A percentile compares a stretch with the other conserved stretches of the same genome.
Conservation (phyloP, 1,140 invertebrate species). For the Euschistus heros region DNA sequence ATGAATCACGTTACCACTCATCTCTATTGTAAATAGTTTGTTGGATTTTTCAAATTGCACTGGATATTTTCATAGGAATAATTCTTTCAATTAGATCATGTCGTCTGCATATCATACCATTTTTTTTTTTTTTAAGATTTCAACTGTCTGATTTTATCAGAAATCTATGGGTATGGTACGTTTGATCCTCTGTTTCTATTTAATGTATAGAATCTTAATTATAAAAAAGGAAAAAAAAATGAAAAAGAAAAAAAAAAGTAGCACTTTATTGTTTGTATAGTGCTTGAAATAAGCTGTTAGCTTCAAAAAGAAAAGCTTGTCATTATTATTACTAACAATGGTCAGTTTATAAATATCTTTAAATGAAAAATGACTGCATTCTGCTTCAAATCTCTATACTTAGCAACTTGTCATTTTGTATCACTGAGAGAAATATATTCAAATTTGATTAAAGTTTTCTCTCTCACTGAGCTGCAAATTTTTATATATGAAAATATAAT, state of each 20-base stretch:
- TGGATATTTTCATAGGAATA: neutral
- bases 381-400: neutral
- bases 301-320: conserved; percentile 1
- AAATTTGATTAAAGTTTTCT: neutral
- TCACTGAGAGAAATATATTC: neutral
- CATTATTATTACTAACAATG: neutral
- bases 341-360: neutral
- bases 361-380: neutral
- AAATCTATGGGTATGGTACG: neutral
- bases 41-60: neutral
- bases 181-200: neutral
- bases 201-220: neutral
- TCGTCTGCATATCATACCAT: neutral
- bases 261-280: conserved; percentile 7
- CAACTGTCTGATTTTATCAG: neutral
- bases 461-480: conserved; percentile 3
- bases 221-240: neutral
- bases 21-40: neutral
- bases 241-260: neutral
- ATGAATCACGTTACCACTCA: neutral
- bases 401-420: neutral
- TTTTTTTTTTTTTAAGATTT: neutral
- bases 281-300: conserved; percentile 8
- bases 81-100: neutral
- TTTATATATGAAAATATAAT: neutral